Evolutionary conservation across 2,888 invertebrate genomes (phyloP), one percentile per base, ranked within the genome.

Genomic region (Saturnia japonica): DNA sequence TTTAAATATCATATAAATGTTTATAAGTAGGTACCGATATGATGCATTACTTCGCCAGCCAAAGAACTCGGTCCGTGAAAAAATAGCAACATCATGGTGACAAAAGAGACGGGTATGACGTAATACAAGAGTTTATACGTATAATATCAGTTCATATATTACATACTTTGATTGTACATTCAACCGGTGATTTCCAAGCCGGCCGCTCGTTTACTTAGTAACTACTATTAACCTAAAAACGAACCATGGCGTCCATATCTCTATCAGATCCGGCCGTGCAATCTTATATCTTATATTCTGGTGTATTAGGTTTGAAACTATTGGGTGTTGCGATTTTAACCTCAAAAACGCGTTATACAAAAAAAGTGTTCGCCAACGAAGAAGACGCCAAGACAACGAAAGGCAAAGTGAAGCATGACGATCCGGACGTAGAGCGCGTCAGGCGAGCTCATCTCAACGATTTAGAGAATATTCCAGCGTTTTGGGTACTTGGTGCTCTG

Each of bases 381-480:
- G 91, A 91, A 72, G 90, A 90, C 74, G 84, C 87, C 0, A 83
- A 75, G 70, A 11, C 45, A 1, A 51, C 64, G 1, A 82, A 83
- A 9, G 86, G 86, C 2, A 81, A 84, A 71, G 84, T 92, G 67
- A 90, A 87, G 73, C 77, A 79, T 0, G 89, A 90, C 71, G 91
- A 89, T 70, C 87, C 85, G 0, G 89, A 90, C 72, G 91, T 92
- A 57, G 93, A 93, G 76, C 78, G 91, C 72, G 85, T 88, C 43
- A 78, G 91, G 62, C 86, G 95, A 84, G 96, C 96, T 22, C 96
- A 96, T 81, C 90, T 95, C 75, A 96, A 96, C 80, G 96, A 96
- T 83, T 82, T 96, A 82, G 96, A 96, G 87, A 96, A 96, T 84
- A 96, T 96, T 71, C 94, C 95, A 0, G 91, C 94, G 22, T 96